A percentile compares a stretch with the other conserved stretches of the same genome.
phyloP scores from a whole-genome alignment of 64 coral and sea anemone species.

The Montipora foliosa region DNA sequence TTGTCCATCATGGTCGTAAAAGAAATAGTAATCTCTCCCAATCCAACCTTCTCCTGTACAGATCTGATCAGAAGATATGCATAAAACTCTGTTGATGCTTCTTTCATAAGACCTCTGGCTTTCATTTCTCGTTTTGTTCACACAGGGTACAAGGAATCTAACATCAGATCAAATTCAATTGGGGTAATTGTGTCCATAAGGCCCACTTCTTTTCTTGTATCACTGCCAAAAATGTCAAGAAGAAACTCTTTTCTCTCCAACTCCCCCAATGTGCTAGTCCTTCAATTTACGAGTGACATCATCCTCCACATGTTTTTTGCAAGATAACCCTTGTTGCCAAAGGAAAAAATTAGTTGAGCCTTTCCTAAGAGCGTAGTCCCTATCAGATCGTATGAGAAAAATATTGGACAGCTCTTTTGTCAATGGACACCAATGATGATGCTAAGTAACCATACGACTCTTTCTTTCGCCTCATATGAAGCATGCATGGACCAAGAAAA shows the following conservation, averaged over 20 bases:
- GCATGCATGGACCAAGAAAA: conserved; percentile 50
- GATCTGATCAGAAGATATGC: background rate
- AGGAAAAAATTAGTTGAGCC: background rate
- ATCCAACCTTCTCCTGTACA: background rate
- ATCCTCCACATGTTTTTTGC: conserved; percentile 29
- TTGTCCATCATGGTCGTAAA: background rate
- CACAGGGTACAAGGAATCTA: conserved; percentile 9
- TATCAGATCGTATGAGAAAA: conserved; percentile 34
- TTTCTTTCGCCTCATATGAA: conserved; percentile 50
- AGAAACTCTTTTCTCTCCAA: background rate
- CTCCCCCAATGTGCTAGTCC: background rate
- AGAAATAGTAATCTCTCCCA: background rate
- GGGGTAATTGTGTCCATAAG: background rate
- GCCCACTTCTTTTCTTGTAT: conserved; percentile 13
- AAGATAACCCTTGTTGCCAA: background rate
- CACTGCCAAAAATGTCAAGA: conserved; percentile 26
- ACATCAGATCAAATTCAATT: background rate
- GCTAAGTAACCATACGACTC: conserved; percentile 47
- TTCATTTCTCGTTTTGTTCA: conserved; percentile 22
- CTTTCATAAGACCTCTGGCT: background rate
- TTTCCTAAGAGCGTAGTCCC: conserved; percentile 50
- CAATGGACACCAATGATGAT: conserved; percentile 44
- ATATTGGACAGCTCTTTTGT: conserved; percentile 35
- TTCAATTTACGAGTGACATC: conserved; percentile 13
- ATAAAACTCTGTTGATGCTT: background rate